Base-by-base conservation (phyloP, 2,113 vertebrate genomes). In the Hippocampus comes region DNA sequence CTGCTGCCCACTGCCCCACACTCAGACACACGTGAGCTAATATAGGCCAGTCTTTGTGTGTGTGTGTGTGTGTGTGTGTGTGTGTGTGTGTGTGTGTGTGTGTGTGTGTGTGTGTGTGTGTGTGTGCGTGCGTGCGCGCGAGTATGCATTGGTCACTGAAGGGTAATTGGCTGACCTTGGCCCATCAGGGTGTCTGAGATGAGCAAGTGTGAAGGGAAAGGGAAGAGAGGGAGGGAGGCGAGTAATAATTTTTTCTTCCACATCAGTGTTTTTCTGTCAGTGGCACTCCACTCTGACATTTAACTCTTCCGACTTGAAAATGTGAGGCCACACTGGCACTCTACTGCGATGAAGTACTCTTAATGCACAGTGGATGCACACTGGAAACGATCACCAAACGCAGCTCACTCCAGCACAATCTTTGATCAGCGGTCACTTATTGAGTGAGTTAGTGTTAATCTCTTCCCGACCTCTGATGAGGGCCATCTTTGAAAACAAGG, bases 91-190 rank as follows among this genome's bases (percentile, higher is more conserved):
- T 70, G 71, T 38, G 71, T 55, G 68, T 65, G 56, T 71, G 63
- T 60, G 55, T 79, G 68, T 65, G 56, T 71, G 63, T 60, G 55
- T 74, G 53, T 48, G 61, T 63, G 71, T 53, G 67, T 60, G 51
- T 59, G 15, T 72, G 57, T 17, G 63, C 59, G 72, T 48, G 61
- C 68, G 71, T 30, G 71, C 63, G 72, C 53, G 60, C 68, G 70
- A 27, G 63, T 42, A 73, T 43, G 69, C 63, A 48, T 59, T 84
- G 82, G 85, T 86, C 83, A 87, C 79, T 71, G 85, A 88, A 86
- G 87, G 89, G 84, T 91, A 92, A 91, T 90, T 91, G 89, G 84
- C 69, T 51, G 88, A 92, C 89, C 90, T 89, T 91, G 88, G 81
- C 82, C 84, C 85, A 86, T 80, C 80, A 74, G 78, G 77, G 85